These are phyloP conservation scores for Nanorana parkeri DNA, from an alignment of 2,113 vertebrate genomes.

Conservation along the genomic window DNA sequence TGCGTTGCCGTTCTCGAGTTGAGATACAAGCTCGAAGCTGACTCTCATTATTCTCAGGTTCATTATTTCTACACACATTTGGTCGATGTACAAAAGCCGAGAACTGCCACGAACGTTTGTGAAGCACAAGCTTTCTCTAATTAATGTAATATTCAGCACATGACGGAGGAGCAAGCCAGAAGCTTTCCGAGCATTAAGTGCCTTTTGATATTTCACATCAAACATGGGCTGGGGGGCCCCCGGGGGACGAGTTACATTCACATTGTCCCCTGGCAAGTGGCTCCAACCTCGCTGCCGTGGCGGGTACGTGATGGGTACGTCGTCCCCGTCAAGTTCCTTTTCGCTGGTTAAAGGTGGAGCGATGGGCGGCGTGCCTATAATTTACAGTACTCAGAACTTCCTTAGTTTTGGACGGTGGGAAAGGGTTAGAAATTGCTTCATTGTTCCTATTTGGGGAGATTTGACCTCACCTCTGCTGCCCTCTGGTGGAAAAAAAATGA, in stretches of 20 bases:
- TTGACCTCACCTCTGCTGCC: neutral
- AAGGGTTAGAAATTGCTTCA: too few relatives aligned
- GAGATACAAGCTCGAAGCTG: too few relatives aligned
- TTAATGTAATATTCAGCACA: conserved; percentile 21
- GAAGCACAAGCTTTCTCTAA: conserved; percentile 1
- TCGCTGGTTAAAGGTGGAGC: neutral
- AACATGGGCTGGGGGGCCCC: neutral
- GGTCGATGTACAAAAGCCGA: neutral
- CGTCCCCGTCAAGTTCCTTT: too few relatives aligned
- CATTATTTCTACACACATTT: conserved; percentile 10
- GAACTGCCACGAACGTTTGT: conserved; percentile 1
- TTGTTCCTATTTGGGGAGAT: neutral
- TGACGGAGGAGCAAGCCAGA: conserved; percentile 8
- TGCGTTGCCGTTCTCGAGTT: too few relatives aligned
- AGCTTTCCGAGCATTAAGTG: neutral
- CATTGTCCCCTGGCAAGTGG: conserved; percentile 4
- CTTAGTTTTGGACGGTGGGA: too few relatives aligned
- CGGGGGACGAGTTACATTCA: neutral
- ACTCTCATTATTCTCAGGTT: conserved; percentile 9
- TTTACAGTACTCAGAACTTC: neutral
- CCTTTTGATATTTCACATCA: neutral
- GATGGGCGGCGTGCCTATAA: neutral
- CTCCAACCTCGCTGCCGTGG: neutral
- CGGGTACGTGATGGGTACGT: neutral
- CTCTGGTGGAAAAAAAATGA: neutral